Evolutionary conservation across 2,888 invertebrate species (phyloP), one percentile per base, ranked within the genome.

Genomic region (Acanthacorydalis orientalis): DNA sequence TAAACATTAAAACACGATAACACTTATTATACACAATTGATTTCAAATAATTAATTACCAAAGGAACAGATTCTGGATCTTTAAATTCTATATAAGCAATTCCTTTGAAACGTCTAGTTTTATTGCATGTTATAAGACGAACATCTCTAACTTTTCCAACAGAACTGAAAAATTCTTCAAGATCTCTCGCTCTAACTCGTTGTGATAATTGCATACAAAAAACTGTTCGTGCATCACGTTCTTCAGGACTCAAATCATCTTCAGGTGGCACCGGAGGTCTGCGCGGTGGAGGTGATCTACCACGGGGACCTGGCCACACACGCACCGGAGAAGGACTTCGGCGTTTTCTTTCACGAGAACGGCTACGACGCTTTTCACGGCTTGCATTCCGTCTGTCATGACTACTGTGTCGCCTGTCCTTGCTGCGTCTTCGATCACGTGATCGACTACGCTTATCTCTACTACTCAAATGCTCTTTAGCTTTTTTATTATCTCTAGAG

Each of bases 31-130:
- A n/a, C n/a, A 40, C 12, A 15, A 43, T 43, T 43, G 11, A 31
- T 43, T 31, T 16, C 15, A 31, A 10, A 12, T 16, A 6, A 2
- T 31, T 12, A 38, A 23, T 46, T 46, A 88, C 88, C 71, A 96
- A 70, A 50, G 95, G 86, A 8, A 98, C 97, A 52, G 95, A 92
- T 69, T 96, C 96, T 1, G 93, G 88, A 70, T 97, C 96, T 66
- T 87, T 86, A 64, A 98, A 99, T 69, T 99, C 98, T 50, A 99
- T 92, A 62, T 99, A 99, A n/a, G 97, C 91, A 57, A 99, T 97
- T 42, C 98, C 98, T 69, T 99, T 99, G 60, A 97, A 97, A 54
- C 97, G 73, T 60, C 97, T 80, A 0, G 98, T 99, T 68, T 97
- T 96, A 68, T 96, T 97, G 68, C 98, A 98, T 48, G 95, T 95